Conservation (phyloP, 2,888 invertebrate genomes). For the Rhagophthalmus giganteus region DNA sequence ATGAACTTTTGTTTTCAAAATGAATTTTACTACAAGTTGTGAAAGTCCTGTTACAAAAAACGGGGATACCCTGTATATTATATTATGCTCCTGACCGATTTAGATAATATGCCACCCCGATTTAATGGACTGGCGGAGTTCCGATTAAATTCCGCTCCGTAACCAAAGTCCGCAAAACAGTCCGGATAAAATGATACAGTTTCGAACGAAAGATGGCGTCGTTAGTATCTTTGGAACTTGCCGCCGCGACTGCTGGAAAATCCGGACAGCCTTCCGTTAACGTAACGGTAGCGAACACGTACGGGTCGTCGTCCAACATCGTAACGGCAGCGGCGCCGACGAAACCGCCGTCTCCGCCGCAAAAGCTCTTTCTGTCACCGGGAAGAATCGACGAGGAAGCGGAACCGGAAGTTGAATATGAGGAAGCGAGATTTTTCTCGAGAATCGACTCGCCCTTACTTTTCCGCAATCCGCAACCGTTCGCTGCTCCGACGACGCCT, state of each 20-base stretch:
- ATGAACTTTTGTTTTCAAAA: too few species aligned
- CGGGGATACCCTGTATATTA: too few species aligned
- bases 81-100: too few species aligned
- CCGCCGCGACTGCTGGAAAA: neutral
- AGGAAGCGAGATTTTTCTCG: conserved; percentile 24
- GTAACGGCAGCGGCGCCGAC: too few species aligned
- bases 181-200: too few species aligned
- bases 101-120: too few species aligned
- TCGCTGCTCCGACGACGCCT: conserved; percentile 22
- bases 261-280: conserved; percentile 1
- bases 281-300: conserved; percentile 3
- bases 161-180: too few species aligned
- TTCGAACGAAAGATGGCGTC: too few species aligned
- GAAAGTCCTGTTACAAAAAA: too few species aligned
- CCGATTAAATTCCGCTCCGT: too few species aligned
- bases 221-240: neutral
- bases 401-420: conserved; percentile 25
- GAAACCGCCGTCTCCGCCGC: conserved; percentile 16
- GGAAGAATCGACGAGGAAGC: conserved; percentile 38
- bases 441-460: conserved; percentile 36
- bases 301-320: conserved; percentile 4
- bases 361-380: conserved; percentile 36
- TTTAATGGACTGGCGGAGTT: too few species aligned
- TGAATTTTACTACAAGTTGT: too few species aligned
- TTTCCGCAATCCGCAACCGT: conserved; percentile 28